These are phyloP conservation scores for Melanaphis sacchari DNA, from an alignment of 1,140 invertebrate genomes.

Conservation along the genomic window DNA sequence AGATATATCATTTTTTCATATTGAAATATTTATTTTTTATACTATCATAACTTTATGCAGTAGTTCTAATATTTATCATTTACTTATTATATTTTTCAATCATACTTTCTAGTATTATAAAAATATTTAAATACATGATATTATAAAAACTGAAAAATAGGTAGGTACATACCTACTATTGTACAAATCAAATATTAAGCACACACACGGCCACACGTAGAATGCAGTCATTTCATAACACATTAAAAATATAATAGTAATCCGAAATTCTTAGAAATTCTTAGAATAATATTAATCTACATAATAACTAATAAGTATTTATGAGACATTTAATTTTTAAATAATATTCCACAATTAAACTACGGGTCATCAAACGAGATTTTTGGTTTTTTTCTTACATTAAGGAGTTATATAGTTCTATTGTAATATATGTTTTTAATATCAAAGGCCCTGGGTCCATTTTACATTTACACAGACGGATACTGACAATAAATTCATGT, in stretches of 20 bases:
- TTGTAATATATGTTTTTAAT: neutral
- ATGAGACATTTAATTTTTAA: neutral
- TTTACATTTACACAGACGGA: constrained; percentile 7
- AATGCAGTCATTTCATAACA: neutral
- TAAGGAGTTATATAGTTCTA: neutral
- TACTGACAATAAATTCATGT: neutral
- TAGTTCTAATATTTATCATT: neutral
- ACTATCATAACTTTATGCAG: neutral
- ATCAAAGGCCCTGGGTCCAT: neutral
- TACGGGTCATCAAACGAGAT: neutral
- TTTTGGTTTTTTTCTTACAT: neutral
- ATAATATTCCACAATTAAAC: neutral
- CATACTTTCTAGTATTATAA: neutral
- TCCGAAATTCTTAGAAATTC: neutral
- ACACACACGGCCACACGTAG: neutral
- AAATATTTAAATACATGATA: neutral
- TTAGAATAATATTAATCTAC: neutral
- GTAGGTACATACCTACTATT: neutral
- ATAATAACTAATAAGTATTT: neutral
- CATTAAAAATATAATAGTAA: neutral
- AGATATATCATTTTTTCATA: no score
- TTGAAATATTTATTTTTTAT: neutral
- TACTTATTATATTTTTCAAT: neutral
- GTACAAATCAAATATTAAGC: neutral
- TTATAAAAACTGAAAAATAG: neutral